A percentile compares a stretch with the other conserved stretches of the same genome.
phyloP scores from a whole-genome alignment of 1,140 invertebrate species.

The Thaumetopoea pityocampa region DNA sequence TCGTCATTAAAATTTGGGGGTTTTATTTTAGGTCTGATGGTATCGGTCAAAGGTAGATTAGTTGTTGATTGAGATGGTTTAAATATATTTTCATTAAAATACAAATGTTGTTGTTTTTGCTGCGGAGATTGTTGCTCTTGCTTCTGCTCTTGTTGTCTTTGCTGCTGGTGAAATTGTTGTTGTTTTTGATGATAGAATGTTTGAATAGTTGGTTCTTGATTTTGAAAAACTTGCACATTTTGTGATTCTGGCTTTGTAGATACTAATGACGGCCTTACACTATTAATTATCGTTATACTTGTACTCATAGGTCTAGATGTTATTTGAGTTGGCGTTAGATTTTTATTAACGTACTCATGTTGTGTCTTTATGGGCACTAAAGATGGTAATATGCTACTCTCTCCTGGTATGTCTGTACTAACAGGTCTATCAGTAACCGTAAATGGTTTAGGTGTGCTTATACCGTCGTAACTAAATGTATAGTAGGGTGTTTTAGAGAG shows the following conservation, averaged over 20 bases:
- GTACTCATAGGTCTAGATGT: too few species aligned
- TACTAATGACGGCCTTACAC: conserved; percentile 17
- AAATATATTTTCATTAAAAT: conserved; percentile 23
- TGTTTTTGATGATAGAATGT: conserved; percentile 11
- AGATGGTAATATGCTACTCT: too few species aligned
- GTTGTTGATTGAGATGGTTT: conserved; percentile 27
- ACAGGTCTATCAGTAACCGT: conserved; percentile 32
- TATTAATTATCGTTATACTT: conserved; percentile 13
- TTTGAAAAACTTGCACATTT: conserved; percentile 32
- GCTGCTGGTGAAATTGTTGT: conserved; percentile 18
- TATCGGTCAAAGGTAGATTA: conserved; percentile 28
- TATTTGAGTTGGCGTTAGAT: too few species aligned
- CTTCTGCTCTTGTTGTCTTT: conserved; percentile 3
- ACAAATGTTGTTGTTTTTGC: conserved; percentile 21
- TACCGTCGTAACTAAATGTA: conserved; percentile 54
- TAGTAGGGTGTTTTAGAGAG: conserved; percentile 28
- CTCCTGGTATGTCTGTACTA: too few species aligned
- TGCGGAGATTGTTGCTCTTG: conserved; percentile 20
- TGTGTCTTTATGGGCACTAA: too few species aligned
- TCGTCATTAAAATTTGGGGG: conserved; percentile 65
- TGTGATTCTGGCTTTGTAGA: conserved; percentile 23
- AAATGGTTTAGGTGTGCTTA: conserved; percentile 69
- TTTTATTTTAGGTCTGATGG: conserved; percentile 40
- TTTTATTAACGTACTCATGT: too few species aligned
- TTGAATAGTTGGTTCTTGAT: conserved; percentile 20